Conservation (phyloP, 2,888 invertebrate genomes). For the Aleiodes alternator region DNA sequence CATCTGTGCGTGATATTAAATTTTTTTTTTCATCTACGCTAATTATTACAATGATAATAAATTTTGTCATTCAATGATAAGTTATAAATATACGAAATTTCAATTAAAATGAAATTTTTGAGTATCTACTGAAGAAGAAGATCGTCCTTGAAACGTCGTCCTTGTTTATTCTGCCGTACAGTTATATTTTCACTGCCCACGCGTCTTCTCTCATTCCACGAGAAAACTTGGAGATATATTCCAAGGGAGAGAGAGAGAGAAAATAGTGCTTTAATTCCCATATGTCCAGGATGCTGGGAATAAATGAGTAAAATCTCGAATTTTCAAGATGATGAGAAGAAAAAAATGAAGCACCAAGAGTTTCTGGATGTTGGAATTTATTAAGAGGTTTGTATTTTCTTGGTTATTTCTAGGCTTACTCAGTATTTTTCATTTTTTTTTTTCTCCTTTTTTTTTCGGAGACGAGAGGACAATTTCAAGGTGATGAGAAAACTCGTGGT, state of each 20-base stretch:
- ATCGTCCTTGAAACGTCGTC: slow-evolving; percentile 17
- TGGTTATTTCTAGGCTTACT: background rate
- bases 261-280: background rate
- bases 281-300: background rate
- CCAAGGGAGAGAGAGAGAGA: background rate
- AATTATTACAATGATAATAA: too few relatives aligned
- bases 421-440: background rate
- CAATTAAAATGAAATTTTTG: too few relatives aligned
- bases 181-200: slow-evolving; percentile 27
- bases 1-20: background rate
- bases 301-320: background rate
- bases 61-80: too few relatives aligned
- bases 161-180: slow-evolving; percentile 19
- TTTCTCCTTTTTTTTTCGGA: too few relatives aligned
- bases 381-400: slow-evolving; percentile 18
- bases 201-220: slow-evolving; percentile 6
- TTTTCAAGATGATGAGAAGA: background rate
- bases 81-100: too few relatives aligned
- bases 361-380: background rate
- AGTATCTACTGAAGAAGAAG: background rate
- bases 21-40: too few relatives aligned
- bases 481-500: slow-evolving; percentile 34
- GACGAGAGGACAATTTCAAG: slow-evolving; percentile 10
- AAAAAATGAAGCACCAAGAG: slow-evolving; percentile 6
- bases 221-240: background rate